These are phyloP conservation scores for Todiramphus saurophagus DNA, from an alignment of 2,113 vertebrate genomes.

Conservation along the genomic window DNA sequence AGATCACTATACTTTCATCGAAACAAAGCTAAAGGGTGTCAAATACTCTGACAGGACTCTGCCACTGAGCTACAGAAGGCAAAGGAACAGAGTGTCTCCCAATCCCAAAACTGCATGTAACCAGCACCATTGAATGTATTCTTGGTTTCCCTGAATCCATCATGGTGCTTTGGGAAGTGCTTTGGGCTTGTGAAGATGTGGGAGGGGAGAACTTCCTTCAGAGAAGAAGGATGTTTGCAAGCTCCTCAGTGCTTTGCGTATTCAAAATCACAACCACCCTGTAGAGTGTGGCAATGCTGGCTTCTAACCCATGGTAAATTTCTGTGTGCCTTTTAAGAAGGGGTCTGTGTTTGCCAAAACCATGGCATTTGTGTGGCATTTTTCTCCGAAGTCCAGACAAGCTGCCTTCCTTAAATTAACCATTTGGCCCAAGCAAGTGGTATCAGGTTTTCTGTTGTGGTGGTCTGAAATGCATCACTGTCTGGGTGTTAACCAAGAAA, in stretches of 20 bases:
- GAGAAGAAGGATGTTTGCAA: not conserved
- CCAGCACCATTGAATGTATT: not conserved
- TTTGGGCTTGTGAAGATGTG: not conserved
- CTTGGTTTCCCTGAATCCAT: not conserved
- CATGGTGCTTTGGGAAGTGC: not conserved
- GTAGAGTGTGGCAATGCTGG: not conserved
- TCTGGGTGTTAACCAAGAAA: not conserved
- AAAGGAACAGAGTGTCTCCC: not conserved
- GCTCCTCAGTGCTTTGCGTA: not conserved
- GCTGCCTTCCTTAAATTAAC: not conserved
- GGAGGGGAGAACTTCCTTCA: not conserved
- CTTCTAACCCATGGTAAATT: not conserved
- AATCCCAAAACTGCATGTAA: not conserved
- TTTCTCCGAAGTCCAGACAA: not conserved
- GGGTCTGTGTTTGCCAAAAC: not conserved
- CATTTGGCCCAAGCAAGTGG: not conserved
- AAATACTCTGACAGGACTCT: not conserved
- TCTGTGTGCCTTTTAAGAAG: not conserved
- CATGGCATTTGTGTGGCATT: not conserved
- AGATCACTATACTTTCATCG: not conserved
- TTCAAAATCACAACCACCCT: not conserved
- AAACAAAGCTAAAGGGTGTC: not conserved
- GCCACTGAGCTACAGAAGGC: not conserved
- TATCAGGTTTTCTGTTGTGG: not conserved
- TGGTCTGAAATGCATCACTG: not conserved